These are phyloP conservation scores for Drosophila virilis DNA, from an alignment of 1,140 invertebrate genomes.

Conservation along the genomic window DNA sequence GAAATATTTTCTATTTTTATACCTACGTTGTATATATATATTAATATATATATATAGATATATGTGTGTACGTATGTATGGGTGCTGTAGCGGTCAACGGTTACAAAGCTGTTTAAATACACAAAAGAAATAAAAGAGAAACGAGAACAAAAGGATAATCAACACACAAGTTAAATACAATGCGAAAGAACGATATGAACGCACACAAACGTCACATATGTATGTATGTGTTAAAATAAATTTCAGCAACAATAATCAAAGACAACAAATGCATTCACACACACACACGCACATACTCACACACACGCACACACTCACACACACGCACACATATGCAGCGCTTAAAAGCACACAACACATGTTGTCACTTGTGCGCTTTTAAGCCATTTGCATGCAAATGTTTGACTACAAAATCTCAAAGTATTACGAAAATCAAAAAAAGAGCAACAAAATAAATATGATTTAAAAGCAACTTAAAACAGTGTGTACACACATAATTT, in stretches of 20 bases:
- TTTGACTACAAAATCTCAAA: slow-evolving; percentile 7
- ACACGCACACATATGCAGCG: neutral
- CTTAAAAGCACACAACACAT: slow-evolving; percentile 35
- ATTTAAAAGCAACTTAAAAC: slow-evolving; percentile 2
- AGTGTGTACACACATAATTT: neutral
- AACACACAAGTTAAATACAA: slow-evolving; percentile 34
- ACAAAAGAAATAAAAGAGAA: slow-evolving; percentile 38
- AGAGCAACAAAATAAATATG: neutral
- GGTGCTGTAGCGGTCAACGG: slow-evolving; percentile 28
- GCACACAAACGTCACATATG: slow-evolving; percentile 12
- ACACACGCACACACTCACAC: too few species aligned
- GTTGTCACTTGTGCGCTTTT: slow-evolving; percentile 16
- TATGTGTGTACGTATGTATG: slow-evolving; percentile 11
- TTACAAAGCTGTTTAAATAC: slow-evolving; percentile 51
- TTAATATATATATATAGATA: slow-evolving; percentile 8
- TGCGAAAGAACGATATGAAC: slow-evolving; percentile 20
- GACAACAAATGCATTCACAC: neutral
- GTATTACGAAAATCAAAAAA: neutral
- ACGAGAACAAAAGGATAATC: slow-evolving; percentile 43
- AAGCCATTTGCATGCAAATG: slow-evolving; percentile 21
- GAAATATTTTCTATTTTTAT: slow-evolving; percentile 25
- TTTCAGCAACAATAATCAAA: slow-evolving; percentile 11
- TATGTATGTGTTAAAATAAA: slow-evolving; percentile 5
- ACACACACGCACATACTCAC: too few species aligned
- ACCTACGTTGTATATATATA: slow-evolving; percentile 47